Evolutionary conservation across 2,888 invertebrate genomes (phyloP).

Genomic region (Glaucopsyche alexis): DNA sequence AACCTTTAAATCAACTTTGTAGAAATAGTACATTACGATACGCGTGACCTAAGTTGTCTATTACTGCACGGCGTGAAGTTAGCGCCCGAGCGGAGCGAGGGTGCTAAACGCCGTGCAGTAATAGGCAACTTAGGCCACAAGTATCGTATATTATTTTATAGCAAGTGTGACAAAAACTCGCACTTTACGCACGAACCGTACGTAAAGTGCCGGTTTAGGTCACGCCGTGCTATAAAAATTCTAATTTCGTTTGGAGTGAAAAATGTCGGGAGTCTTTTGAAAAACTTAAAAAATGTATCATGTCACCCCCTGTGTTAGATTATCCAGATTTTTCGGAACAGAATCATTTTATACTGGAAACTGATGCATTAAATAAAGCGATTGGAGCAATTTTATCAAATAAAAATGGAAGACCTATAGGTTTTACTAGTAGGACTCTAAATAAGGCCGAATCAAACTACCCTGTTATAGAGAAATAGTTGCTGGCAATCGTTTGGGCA

Average conservation of each 20-base stretch:
- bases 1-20: conserved; percentile 38
- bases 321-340: conserved; percentile 37
- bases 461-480: conserved; percentile 33
- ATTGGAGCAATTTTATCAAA: conserved; percentile 33
- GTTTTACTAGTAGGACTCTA: conserved; percentile 36
- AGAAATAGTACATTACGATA: too few species aligned
- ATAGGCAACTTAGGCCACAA: too few species aligned
- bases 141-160: too few species aligned
- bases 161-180: too few species aligned
- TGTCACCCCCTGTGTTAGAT: conserved; percentile 36
- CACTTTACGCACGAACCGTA: too few species aligned
- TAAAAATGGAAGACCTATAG: conserved; percentile 34
- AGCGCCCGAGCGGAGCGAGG: too few species aligned
- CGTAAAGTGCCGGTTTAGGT: too few species aligned
- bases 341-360: conserved; percentile 37
- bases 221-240: too few species aligned
- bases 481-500: too few species aligned
- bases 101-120: too few species aligned
- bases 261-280: conserved; percentile 34
- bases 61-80: too few species aligned
- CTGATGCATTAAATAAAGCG: conserved; percentile 37
- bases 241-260: conserved; percentile 36
- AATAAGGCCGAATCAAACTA: conserved; percentile 32
- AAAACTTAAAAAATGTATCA: conserved; percentile 35
- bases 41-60: too few species aligned